Base-by-base conservation (phyloP, 1,140 invertebrate species). In the Dermatophagoides farinae region DNA sequence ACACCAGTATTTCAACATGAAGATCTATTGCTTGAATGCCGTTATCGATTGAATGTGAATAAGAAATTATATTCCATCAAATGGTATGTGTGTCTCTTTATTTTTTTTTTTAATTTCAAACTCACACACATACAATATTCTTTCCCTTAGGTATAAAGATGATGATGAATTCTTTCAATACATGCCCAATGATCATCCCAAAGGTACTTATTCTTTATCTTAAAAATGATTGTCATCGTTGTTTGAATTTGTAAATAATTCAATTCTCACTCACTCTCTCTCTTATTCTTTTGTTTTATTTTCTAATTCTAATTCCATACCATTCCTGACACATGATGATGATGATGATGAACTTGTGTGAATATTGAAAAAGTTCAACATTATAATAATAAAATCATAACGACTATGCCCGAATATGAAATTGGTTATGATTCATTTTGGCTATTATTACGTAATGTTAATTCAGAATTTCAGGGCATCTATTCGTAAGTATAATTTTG, bases 151-250 rank as follows among this genome's bases (percentile, higher is more conserved):
- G 83, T 85, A 84, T 75, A 82, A 79, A 71, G 82, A 81, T 64
- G 78, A 78, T 60, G 77, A 82, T 65, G 83, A 85, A 72, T 84
- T 86, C 73, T 86, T 82, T 71, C 78, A 83, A 71, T 85, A 80
- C 71, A 76, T 70, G 77, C 84, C 84, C 6, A 75, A 79, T 40
- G 82, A 84, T 63, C 71, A 72, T 57, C 82, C 83, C 43, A 79
- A 82, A 0, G 78, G 78, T 16, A 80, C 84, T 31, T 20, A 18
- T 20, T 50, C 47, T 23, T 10, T 50, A 41, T 10, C 18, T 9
- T 16, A 8, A 14, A 20, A 8, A 20, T 50, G 16, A 31, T 8
- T 31, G 31, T 31, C 31, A 31, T 31, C 31, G 65, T 78, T 80
- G n/a, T 86, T 86, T 82, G 54, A 47, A 20, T 47, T 47, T 47